A percentile compares a stretch with the other conserved stretches of the same genome.
Conservation (phyloP, 2,797 vertebrate species). For the Falco novaeseelandiae region DNA sequence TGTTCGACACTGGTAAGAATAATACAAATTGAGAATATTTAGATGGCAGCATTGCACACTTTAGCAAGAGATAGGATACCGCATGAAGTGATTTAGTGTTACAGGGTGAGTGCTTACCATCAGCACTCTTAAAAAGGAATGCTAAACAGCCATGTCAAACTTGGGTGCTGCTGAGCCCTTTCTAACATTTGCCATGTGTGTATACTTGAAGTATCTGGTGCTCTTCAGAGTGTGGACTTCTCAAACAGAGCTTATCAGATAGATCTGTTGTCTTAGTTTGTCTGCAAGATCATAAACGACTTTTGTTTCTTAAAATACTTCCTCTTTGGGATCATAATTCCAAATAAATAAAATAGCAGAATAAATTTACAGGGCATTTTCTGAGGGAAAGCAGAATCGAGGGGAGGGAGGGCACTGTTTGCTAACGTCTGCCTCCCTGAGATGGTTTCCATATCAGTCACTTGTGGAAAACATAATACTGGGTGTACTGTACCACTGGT, state of each 20-base stretch:
- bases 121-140: not conserved
- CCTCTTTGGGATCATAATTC: not conserved
- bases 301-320: not conserved
- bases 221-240: not conserved
- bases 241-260: not conserved
- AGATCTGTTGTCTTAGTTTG: not conserved
- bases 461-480: not conserved
- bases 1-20: not conserved
- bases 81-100: not conserved
- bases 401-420: not conserved
- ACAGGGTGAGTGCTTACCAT: not conserved
- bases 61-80: not conserved
- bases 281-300: not conserved
- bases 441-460: not conserved
- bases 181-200: not conserved
- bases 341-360: not conserved
- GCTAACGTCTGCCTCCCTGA: not conserved
- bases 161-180: not conserved
- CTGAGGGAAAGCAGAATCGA: not conserved
- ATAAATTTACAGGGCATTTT: not conserved
- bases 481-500: not conserved
- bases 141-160: not conserved
- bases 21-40: not conserved
- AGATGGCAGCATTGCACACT: not conserved
- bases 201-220: not conserved